phyloP scores from a whole-genome alignment of 2,888 invertebrate species.

The Stramonita haemastoma region DNA sequence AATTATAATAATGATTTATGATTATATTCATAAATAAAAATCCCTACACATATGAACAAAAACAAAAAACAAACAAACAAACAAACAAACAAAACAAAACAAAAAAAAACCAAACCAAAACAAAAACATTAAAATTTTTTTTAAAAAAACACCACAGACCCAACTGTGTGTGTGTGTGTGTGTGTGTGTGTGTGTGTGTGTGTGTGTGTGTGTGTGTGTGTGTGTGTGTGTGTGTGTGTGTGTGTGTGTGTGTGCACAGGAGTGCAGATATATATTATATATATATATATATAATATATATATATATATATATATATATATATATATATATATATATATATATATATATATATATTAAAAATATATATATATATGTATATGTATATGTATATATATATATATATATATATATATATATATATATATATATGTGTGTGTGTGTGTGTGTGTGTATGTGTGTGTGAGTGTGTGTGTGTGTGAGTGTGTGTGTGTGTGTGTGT shows the following conservation, averaged over 20 bases:
- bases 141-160: too few relatives aligned
- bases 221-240: slow-evolving; percentile 26
- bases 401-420: background rate
- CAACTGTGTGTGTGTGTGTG: background rate
- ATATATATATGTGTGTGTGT: slow-evolving; percentile 16
- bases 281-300: too few relatives aligned
- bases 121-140: background rate
- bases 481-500: background rate
- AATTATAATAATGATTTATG: too few relatives aligned
- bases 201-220: slow-evolving; percentile 10
- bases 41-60: too few relatives aligned
- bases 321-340: background rate
- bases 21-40: too few relatives aligned
- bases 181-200: background rate
- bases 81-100: background rate
- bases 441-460: slow-evolving; percentile 3
- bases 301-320: background rate
- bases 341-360: background rate
- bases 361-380: background rate
- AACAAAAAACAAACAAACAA: too few relatives aligned
- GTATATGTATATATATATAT: slow-evolving; percentile 13
- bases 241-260: background rate
- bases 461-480: background rate
- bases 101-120: background rate
- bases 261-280: too few relatives aligned